These are phyloP conservation scores for Amia ocellicauda DNA, from an alignment of 2,113 vertebrate genomes.

Conservation along the genomic window DNA sequence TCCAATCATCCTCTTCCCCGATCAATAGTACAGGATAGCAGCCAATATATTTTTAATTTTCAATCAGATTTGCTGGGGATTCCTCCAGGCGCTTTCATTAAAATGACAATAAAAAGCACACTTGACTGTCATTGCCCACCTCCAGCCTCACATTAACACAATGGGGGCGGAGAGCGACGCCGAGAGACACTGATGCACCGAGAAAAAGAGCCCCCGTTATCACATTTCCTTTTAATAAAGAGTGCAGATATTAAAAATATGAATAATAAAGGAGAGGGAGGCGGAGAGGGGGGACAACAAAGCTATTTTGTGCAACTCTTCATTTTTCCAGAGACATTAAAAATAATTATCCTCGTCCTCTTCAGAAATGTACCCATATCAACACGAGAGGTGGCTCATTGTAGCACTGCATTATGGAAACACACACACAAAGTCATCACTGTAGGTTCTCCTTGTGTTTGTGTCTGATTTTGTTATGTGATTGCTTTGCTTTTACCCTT, in stretches of 20 bases:
- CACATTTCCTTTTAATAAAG: constrained; percentile 16
- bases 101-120: constrained; percentile 56
- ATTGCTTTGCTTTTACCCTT: too few species aligned
- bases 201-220: neutral
- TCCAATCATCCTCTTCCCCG: constrained; percentile 45
- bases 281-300: neutral
- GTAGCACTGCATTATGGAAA: neutral
- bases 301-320: too few species aligned
- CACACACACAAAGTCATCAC: too few species aligned
- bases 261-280: neutral
- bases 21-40: constrained; percentile 47
- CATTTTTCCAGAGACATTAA: too few species aligned
- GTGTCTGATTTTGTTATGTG: too few species aligned
- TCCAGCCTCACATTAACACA: constrained; percentile 59
- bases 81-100: constrained; percentile 61
- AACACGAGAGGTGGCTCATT: too few species aligned
- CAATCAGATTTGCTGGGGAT: constrained; percentile 60
- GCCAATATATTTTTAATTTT: constrained; percentile 54
- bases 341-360: too few species aligned
- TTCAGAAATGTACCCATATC: too few species aligned
- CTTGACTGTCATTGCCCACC: constrained; percentile 42
- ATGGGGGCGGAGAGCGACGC: constrained; percentile 15
- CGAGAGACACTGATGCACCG: neutral
- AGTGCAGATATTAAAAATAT: constrained; percentile 11
- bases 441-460: too few species aligned